Evolutionary conservation across 2,113 vertebrate species (phyloP), one percentile per base, ranked within the genome.

Genomic region (Oplegnathus fasciatus): DNA sequence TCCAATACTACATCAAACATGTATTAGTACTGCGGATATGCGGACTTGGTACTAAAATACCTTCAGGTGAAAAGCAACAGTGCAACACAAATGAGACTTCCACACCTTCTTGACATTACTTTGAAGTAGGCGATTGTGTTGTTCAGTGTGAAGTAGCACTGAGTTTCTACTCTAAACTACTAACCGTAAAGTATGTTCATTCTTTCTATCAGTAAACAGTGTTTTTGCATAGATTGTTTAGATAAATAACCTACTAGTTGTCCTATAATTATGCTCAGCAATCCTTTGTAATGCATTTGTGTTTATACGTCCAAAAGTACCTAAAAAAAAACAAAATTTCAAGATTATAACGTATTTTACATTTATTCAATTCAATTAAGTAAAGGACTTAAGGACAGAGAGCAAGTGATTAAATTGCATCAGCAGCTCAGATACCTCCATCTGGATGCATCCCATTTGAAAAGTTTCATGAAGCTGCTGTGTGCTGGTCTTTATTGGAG

Each of bases 31-130:
- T 22, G 34, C 34, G n/a, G n/a, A n/a, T n/a, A n/a, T n/a, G n/a
- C n/a, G n/a, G n/a, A n/a, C n/a, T n/a, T n/a, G n/a, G n/a, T n/a
- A n/a, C n/a, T n/a, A n/a, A 52, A 62, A 26, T 20, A 69, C 40
- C 72, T 82, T 14, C n/a, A 32, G 71, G 71, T 66, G 24, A 42
- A 61, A 69, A 61, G 61, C 40, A 26, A 22, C 70, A 24, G 17
- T 28, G 42, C 62, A 50, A 62, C n/a, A 42, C 32, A 42, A 76
- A 62, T n/a, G 42, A 52, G 32, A 54, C 32, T 40, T 44, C 32
- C 37, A 40, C 28, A 48, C 57, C 78, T 30, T n/a, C 54, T 64
- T 17, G 28, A 60, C 69, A 40, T 52, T 68, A 48, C 71, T 48
- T 74, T 30, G 32, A 66, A 55, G 75, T 20, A 22, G 15, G 24